Evolutionary conservation across 2,888 invertebrate species (phyloP).

Genomic region (Thereva nobilitata): DNA sequence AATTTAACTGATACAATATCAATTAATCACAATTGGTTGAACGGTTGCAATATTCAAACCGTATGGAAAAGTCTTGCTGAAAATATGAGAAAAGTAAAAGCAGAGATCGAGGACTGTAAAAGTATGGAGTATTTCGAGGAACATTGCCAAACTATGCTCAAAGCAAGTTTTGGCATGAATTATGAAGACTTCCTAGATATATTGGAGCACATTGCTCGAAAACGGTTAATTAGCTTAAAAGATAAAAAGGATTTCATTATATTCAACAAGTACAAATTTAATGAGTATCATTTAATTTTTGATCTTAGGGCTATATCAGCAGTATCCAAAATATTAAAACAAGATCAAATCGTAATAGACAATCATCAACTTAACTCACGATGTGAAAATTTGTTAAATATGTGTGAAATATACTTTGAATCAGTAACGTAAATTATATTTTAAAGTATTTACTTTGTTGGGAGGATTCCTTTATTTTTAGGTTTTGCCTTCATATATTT

Average conservation of each 20-base stretch:
- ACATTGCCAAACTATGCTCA: slow-evolving; percentile 82
- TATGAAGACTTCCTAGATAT: slow-evolving; percentile 70
- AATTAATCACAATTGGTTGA: slow-evolving; percentile 97
- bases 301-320: slow-evolving; percentile 28
- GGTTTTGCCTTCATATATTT: no score
- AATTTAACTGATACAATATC: slow-evolving; percentile 93
- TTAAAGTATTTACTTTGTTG: no score
- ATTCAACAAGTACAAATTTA: slow-evolving; percentile 28
- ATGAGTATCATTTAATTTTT: slow-evolving; percentile 20
- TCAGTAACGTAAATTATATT: no score
- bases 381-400: slow-evolving; percentile 12
- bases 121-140: slow-evolving; percentile 73
- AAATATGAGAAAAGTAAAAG: slow-evolving; percentile 69
- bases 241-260: background rate
- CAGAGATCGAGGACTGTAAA: slow-evolving; percentile 78
- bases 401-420: background rate
- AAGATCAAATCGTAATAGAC: slow-evolving; percentile 7
- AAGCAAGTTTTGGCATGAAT: slow-evolving; percentile 78
- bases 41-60: slow-evolving; percentile 79
- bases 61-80: slow-evolving; percentile 73
- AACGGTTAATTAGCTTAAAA: slow-evolving; percentile 53
- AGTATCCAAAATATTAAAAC: slow-evolving; percentile 12
- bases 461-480: no score
- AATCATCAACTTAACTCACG: background rate
- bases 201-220: slow-evolving; percentile 66